Base-by-base conservation (phyloP, 2,888 invertebrate genomes). In the Lasioglossum oenotherae region DNA sequence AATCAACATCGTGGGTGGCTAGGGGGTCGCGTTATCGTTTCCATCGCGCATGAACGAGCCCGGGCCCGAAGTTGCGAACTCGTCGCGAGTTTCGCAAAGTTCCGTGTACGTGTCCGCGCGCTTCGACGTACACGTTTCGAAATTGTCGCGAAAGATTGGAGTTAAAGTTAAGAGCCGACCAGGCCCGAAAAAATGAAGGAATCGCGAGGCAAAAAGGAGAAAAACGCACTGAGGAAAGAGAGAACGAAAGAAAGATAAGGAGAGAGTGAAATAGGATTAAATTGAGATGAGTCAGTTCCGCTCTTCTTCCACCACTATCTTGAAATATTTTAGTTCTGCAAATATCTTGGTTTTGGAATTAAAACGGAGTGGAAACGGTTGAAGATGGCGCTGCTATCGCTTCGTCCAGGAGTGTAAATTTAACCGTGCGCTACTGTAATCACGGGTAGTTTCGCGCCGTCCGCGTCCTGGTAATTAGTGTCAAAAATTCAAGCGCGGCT, bases 401-500 rank as follows among this genome's bases (percentile, higher is more conserved):
- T 53, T 53, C 0, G 53, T 23, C 23, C 3, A 53, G 53, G 10
- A 23, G 53, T 53, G 53, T 53, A 53, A 53, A 53, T 53, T 53
- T 23, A 53, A 53, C 23, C 53, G 53, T 53, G 53, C 53, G 23
- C 23, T 10, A 10, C 10, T 10, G 60, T 53, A 84, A 84, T 71
- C 69, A 35, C n/a, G 31, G 31, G 57, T n/a, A 78, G 78, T 71
- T 81, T 80, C 31, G 78, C 77, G 78, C 44, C 84, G 81, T 53
- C 53, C 84, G 82, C 84, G 81, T 53, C 8, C 83, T 80, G 81
- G 88, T 84, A 91, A 91, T 91, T 91, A 90, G 87, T 76, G 89
- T 81, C 80, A 83, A 90, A 90, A 91, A 87, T 87, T 86, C 85
- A 73, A 74, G 53, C 81, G 41, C 5, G 57, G 12, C 78, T 60